Evolutionary conservation across 1,140 invertebrate species (phyloP), one percentile per base, ranked within the genome.

Genomic region (Scaptomyza hsui): DNA sequence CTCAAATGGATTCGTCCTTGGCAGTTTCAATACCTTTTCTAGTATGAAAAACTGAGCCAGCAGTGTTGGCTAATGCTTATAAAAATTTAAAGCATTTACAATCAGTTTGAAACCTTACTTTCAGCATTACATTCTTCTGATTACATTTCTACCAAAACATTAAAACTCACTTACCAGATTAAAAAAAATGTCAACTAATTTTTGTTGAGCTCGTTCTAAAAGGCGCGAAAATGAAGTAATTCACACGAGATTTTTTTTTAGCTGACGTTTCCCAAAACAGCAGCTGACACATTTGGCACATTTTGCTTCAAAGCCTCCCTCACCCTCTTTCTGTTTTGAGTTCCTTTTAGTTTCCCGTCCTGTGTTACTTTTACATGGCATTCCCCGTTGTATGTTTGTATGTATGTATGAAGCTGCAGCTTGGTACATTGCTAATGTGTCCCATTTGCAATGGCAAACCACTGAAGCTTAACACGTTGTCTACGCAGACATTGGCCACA

Each of bases 381-480:
- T 55, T 56, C 61, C 47, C 37, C 12, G 47, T 32, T 41, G 32
- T n/a, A 29, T 29, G 26, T 29, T n/a, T n/a, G n/a, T n/a, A n/a
- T n/a, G n/a, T n/a, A n/a, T 41, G 32, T n/a, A 29, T 29, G 26
- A 9, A 4, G 39, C 47, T 53, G 70, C 70, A 73, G 60, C 75
- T 72, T 75, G 53, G 69, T 51, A 85, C 81, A 86, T 81, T 71
- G 81, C 81, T 86, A 86, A 86, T 86, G 81, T 88, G 81, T 86
- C 81, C 81, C 81, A 86, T 86, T 86, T 86, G 81, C 81, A 77
- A 78, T 80, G 74, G 78, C 82, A 77, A 88, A 81, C 81, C 82
- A 86, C 81, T 86, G 75, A 82, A 86, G 81, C 82, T 86, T 86
- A 88, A 88, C 81, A 88, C 81, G 82, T 82, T 86, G 81, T 86